phyloP scores from a whole-genome alignment of 1,140 invertebrate species.

The Bombus cullumanus region DNA sequence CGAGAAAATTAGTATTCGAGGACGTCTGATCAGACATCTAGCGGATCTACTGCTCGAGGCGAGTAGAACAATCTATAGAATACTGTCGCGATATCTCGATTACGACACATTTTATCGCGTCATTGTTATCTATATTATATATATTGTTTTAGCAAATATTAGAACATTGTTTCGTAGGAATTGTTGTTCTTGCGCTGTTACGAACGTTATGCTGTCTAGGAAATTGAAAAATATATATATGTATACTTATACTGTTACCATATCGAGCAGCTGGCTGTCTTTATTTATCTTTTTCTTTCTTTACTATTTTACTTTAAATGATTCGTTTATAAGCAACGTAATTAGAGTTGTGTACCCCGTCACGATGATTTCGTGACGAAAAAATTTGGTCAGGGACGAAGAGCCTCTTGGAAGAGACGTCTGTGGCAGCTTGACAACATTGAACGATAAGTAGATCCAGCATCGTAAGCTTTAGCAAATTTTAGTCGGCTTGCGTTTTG shows the following conservation, averaged over 20 bases:
- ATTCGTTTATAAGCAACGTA: not conserved
- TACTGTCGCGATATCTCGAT: not conserved
- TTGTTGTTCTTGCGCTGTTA: conserved; percentile 26
- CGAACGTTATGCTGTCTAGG: conserved; percentile 17
- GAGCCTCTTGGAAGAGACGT: not conserved
- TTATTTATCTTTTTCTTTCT: not conserved
- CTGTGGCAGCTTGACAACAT: conserved; percentile 6
- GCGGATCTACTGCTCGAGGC: conserved; percentile 19
- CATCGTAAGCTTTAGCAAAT: conserved; percentile 12
- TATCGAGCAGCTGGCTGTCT: conserved; percentile 4
- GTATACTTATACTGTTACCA: not conserved
- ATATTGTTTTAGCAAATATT: conserved; percentile 5
- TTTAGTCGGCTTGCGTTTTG: conserved; percentile 2
- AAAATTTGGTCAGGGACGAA: not conserved
- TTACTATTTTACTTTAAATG: not conserved
- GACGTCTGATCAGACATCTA: conserved; percentile 13
- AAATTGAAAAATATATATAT: not conserved
- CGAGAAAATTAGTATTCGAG: conserved; percentile 21
- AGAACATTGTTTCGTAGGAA: conserved; percentile 7
- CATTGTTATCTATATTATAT: not conserved
- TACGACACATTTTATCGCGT: not conserved
- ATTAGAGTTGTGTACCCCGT: not conserved
- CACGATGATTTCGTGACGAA: not conserved
- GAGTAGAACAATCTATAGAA: not conserved
- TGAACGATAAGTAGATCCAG: conserved; percentile 17